Evolutionary conservation across 53 echinoderm and acorn worm genomes (phyloP).

Genomic region (Echinometra lucunter): DNA sequence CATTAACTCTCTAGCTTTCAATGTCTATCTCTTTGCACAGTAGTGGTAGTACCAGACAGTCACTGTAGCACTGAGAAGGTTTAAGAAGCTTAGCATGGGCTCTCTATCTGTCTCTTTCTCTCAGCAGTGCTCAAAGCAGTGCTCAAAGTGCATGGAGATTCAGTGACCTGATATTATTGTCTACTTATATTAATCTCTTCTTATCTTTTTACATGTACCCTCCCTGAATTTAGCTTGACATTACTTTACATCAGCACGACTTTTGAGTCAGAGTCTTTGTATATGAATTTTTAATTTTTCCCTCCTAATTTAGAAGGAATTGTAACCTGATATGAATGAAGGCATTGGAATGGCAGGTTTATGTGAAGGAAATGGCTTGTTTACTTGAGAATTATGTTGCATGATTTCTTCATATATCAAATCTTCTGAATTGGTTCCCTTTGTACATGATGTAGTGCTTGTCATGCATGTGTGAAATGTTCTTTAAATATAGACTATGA

Average conservation of each 20-base stretch:
- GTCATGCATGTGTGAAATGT: neutral
- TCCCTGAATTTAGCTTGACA: neutral
- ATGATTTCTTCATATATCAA: no score
- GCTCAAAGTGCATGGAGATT: neutral
- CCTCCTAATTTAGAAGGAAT: neutral
- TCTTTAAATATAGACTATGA: neutral
- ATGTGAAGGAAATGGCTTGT: neutral
- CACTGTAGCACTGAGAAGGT: neutral
- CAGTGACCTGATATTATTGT: neutral
- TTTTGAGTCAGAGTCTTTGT: neutral
- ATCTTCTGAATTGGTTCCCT: neutral
- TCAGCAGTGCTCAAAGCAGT: neutral
- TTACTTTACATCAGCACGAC: neutral
- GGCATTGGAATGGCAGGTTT: neutral
- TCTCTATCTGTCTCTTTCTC: conserved; percentile 42
- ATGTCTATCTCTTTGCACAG: conserved; percentile 6
- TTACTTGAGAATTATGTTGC: neutral
- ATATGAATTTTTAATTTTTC: neutral
- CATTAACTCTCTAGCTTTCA: conserved; percentile 1
- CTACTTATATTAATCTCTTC: conserved; percentile 27
- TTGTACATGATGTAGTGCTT: neutral
- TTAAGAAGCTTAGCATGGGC: neutral
- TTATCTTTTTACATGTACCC: neutral
- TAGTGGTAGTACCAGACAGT: neutral
- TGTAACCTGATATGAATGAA: neutral